phyloP scores from a whole-genome alignment of 2,113 vertebrate species.

The Lutjanus erythropterus region DNA sequence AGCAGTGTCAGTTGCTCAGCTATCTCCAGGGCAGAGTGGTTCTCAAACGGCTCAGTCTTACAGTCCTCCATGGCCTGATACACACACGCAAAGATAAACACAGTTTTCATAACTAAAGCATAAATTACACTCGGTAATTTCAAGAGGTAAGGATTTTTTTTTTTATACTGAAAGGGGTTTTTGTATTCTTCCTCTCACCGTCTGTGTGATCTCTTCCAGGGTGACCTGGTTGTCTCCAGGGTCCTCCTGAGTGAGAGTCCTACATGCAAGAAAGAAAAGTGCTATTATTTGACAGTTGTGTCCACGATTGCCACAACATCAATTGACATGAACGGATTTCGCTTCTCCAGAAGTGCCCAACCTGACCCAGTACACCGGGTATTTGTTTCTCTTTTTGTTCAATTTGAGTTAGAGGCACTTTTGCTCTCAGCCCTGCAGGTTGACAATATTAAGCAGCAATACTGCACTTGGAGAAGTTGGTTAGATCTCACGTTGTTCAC shows the following conservation, averaged over 20 bases:
- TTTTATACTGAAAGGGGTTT: not conserved
- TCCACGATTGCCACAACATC: not conserved
- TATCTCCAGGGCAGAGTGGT: slow-evolving; percentile 94
- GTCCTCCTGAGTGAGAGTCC: slow-evolving; percentile 96
- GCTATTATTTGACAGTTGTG: not conserved
- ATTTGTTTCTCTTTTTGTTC: not conserved
- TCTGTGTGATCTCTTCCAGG: slow-evolving; percentile 91
- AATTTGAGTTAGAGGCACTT: not conserved
- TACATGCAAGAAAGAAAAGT: slow-evolving; percentile 56
- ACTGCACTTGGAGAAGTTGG: not conserved
- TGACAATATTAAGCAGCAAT: not conserved
- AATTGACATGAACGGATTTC: not conserved
- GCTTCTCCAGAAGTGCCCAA: not conserved
- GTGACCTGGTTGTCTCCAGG: slow-evolving; percentile 94
- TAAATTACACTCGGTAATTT: not conserved
- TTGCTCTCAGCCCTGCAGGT: not conserved
- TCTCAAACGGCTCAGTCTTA: slow-evolving; percentile 93
- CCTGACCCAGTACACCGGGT: not conserved
- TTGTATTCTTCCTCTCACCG: slow-evolving; percentile 83
- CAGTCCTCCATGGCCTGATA: slow-evolving; percentile 86
- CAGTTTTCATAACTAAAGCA: slow-evolving; percentile 4
- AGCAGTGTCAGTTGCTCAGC: slow-evolving; percentile 96
- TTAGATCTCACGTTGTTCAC: not conserved
- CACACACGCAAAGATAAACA: slow-evolving; percentile 35
- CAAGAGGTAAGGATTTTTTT: not conserved